Conservation (phyloP, 2,797 vertebrate genomes). For the Pseudochirops corinnae region DNA sequence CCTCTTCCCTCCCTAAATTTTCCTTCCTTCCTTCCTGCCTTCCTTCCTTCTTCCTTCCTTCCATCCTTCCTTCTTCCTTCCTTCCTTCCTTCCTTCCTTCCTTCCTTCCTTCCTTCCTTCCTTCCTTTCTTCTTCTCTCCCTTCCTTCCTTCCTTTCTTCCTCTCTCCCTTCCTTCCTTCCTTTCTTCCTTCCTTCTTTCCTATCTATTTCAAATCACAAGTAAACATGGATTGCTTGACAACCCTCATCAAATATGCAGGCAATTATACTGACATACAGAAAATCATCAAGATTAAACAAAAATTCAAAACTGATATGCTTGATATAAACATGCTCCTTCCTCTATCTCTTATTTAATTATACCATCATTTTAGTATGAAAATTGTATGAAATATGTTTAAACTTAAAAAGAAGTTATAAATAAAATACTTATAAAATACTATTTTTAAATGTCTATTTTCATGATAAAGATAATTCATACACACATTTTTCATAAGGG, state of each 20-base stretch:
- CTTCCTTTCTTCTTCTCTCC: no score
- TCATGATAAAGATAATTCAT: slow-evolving; percentile 66
- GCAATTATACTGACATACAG: neutral
- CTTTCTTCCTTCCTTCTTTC: no score
- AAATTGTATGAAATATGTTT: neutral
- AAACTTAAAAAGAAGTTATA: neutral
- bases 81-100: no score
- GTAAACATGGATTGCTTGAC: neutral
- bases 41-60: no score
- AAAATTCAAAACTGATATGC: neutral
- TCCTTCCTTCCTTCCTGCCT: no score
- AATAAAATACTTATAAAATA: slow-evolving; percentile 17
- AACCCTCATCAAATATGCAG: neutral
- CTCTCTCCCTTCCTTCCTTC: no score
- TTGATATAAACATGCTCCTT: neutral
- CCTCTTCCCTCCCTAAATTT: neutral
- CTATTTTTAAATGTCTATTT: slow-evolving; percentile 73
- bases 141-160: accelerated
- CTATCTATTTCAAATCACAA: neutral
- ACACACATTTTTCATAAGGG: slow-evolving; percentile 57
- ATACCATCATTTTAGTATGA: neutral
- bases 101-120: no score
- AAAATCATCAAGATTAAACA: neutral
- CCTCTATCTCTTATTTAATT: neutral
- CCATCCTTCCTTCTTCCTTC: no score